A percentile compares a stretch with the other conserved stretches of the same genome.
Conservation (phyloP, 2,888 invertebrate species). For the Agrotis segetum region DNA sequence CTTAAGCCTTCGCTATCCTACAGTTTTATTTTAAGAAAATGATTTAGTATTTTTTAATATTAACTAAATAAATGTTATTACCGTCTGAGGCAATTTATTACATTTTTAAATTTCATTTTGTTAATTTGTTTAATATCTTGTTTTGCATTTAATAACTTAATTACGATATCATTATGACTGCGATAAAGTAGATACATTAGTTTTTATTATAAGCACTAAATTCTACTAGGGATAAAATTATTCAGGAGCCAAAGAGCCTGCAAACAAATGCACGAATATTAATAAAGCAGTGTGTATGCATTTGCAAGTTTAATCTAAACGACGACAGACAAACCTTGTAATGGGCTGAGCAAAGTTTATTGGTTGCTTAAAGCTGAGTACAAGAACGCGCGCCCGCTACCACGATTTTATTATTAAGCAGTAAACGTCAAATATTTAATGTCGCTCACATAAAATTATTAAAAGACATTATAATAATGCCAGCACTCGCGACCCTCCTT, state of each 20-base stretch:
- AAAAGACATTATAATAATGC: constrained; percentile 79
- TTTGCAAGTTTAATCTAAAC: constrained; percentile 55
- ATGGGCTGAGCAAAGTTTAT: constrained; percentile 56
- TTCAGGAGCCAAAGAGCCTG: neutral
- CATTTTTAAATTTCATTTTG: constrained; percentile 17
- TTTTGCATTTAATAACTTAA: constrained; percentile 55
- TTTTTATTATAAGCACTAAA: constrained; percentile 46
- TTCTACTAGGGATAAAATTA: constrained; percentile 13
- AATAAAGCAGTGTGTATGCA: constrained; percentile 22
- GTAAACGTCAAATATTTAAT: constrained; percentile 80
- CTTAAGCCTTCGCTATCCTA: constrained; percentile 26
- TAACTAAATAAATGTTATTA: constrained; percentile 46
- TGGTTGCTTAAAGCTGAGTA: constrained; percentile 45
- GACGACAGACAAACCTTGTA: constrained; percentile 52
- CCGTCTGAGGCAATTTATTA: constrained; percentile 29
- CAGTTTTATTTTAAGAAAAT: constrained; percentile 51
- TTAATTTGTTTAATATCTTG: constrained; percentile 28
- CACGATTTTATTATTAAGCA: constrained; percentile 76
- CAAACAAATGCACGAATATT: constrained; percentile 25
- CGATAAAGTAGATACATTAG: constrained; percentile 48
- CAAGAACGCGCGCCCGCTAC: constrained; percentile 58
- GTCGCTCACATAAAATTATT: constrained; percentile 79
- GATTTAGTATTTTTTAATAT: constrained; percentile 38
- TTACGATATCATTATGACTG: constrained; percentile 44
- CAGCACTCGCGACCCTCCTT: constrained; percentile 75